phyloP scores from a whole-genome alignment of 2,797 vertebrate species.

The Setipinna tenuifilis region DNA sequence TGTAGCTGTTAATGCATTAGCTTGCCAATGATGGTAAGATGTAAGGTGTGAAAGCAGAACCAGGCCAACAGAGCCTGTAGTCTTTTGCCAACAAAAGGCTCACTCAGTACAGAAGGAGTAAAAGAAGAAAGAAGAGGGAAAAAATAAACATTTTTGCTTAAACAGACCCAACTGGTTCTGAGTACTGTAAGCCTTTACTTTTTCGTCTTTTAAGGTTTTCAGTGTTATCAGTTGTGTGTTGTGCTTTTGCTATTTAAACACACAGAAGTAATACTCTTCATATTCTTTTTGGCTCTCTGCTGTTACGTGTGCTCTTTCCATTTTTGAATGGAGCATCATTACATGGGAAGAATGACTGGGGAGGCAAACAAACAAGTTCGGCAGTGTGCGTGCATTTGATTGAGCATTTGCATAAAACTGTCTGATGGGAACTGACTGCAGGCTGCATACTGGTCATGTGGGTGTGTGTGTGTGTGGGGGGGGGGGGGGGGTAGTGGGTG shows the following conservation, averaged over 20 bases:
- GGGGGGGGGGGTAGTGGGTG: background rate
- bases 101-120: constrained; percentile 43
- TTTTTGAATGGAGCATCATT: constrained; percentile 2
- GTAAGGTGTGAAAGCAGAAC: constrained; percentile 57
- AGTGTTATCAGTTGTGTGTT: background rate
- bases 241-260: background rate
- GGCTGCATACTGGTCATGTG: background rate
- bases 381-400: constrained; percentile 23
- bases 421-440: constrained; percentile 32
- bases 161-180: background rate
- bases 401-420: constrained; percentile 30
- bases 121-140: constrained; percentile 16
- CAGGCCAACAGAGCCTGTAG: constrained; percentile 43
- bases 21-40: constrained; percentile 59
- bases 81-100: constrained; percentile 46
- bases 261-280: background rate
- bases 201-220: too few relatives aligned
- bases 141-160: background rate
- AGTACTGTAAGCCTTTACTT: background rate
- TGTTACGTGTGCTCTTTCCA: background rate
- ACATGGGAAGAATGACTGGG: constrained; percentile 24
- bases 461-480: background rate
- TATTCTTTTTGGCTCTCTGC: background rate
- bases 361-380: constrained; percentile 39
- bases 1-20: constrained; percentile 59